Evolutionary conservation across 2,888 invertebrate species (phyloP).

Genomic region (Ophion slaviceki): DNA sequence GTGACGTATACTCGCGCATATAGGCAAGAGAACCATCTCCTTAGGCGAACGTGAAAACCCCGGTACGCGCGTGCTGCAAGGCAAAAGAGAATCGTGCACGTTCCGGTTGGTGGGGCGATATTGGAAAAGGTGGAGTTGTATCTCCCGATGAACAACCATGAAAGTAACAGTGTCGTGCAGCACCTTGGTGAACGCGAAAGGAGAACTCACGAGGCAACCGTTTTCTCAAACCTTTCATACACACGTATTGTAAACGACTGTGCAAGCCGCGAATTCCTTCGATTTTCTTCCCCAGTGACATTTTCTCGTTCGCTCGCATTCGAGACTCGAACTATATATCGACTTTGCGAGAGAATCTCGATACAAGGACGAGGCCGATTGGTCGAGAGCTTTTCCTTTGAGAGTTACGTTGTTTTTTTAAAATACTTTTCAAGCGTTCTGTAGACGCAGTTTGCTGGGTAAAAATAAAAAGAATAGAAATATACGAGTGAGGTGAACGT

Average conservation of each 20-base stretch:
- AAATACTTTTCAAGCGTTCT: neutral
- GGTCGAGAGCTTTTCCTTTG: too few species aligned
- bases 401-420: neutral
- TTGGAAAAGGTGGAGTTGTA: slow-evolving; percentile 72
- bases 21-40: slow-evolving; percentile 64
- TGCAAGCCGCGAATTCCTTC: neutral
- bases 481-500: slow-evolving; percentile 58
- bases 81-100: slow-evolving; percentile 56
- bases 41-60: slow-evolving; percentile 37
- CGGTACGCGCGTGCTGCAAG: slow-evolving; percentile 32
- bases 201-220: slow-evolving; percentile 19
- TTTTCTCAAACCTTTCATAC: neutral
- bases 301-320: neutral
- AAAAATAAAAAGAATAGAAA: slow-evolving; percentile 1
- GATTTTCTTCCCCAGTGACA: slow-evolving; percentile 9
- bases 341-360: too few species aligned
- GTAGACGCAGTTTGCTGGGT: neutral
- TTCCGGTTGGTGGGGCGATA: slow-evolving; percentile 69
- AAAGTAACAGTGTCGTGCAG: slow-evolving; percentile 81
- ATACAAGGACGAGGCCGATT: too few species aligned
- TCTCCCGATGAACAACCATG: slow-evolving; percentile 78
- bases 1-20: slow-evolving; percentile 9
- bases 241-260: neutral
- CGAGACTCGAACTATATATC: neutral
- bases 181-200: slow-evolving; percentile 68